Evolutionary conservation across 2,113 vertebrate genomes (phyloP).

Genomic region (Hemiprocne comata): DNA sequence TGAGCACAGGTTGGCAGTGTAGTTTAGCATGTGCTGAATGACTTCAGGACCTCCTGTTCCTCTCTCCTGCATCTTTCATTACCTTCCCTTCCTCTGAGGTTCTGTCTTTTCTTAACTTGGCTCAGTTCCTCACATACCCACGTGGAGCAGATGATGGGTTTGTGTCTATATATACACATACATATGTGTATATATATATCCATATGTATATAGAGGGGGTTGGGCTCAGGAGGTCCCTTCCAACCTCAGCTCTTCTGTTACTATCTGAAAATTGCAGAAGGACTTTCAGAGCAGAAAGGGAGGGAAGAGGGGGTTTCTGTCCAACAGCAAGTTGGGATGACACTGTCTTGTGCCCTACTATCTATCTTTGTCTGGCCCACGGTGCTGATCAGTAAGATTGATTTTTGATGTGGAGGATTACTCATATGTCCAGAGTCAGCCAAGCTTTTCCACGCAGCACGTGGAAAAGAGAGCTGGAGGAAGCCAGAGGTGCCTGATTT

Average conservation of each 20-base stretch:
- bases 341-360: not conserved
- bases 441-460: not conserved
- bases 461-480: not conserved
- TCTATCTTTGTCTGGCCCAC: rapidly evolving
- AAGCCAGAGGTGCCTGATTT: not conserved
- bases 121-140: not conserved
- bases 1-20: not conserved
- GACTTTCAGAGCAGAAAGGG: not conserved
- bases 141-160: not conserved
- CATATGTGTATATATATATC: not conserved
- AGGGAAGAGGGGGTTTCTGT: not conserved
- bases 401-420: not conserved
- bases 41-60: not conserved
- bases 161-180: not conserved
- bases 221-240: not conserved
- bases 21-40: rapidly evolving
- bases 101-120: not conserved
- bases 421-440: not conserved
- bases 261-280: not conserved
- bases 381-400: rapidly evolving
- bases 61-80: not conserved
- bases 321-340: not conserved
- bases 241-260: not conserved
- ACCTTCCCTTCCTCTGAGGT: not conserved
- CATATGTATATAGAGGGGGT: not conserved